Percentiles rank a stretch among this genome's conserved stretches.
Evolutionary conservation across 2,797 vertebrate genomes (phyloP).

Genomic region (Sebastes diploproa): DNA sequence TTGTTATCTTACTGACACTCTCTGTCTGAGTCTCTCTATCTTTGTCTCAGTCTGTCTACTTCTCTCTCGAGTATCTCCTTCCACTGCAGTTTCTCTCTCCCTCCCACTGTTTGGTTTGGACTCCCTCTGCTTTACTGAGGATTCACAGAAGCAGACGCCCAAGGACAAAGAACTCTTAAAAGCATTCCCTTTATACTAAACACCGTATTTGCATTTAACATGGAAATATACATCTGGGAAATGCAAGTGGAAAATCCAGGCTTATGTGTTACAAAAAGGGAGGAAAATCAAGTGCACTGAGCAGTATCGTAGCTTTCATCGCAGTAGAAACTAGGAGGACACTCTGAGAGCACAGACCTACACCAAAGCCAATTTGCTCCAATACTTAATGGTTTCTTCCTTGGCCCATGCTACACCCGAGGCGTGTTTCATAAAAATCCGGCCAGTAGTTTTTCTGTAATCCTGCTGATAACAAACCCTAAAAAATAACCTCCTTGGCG

Average conservation of each 20-base stretch:
- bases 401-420: neutral
- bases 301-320: neutral
- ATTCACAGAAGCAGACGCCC: conserved; percentile 4
- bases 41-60: neutral
- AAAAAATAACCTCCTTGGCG: neutral
- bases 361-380: neutral
- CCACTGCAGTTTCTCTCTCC: conserved; percentile 5
- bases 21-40: neutral
- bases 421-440: neutral
- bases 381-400: neutral
- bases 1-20: neutral
- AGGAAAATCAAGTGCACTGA: neutral
- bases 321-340: neutral
- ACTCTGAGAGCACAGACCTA: neutral
- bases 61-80: conserved; percentile 7
- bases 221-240: conserved; percentile 11
- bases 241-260: neutral
- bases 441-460: neutral
- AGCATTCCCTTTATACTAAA: conserved; percentile 16
- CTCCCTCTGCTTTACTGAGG: conserved; percentile 23
- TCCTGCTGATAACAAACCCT: neutral
- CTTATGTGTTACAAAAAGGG: neutral
- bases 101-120: conserved; percentile 42
- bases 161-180: conserved; percentile 40
- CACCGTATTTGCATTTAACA: conserved; percentile 8